Base-by-base conservation (phyloP, 2,888 invertebrate species). In the Dione vanillae region DNA sequence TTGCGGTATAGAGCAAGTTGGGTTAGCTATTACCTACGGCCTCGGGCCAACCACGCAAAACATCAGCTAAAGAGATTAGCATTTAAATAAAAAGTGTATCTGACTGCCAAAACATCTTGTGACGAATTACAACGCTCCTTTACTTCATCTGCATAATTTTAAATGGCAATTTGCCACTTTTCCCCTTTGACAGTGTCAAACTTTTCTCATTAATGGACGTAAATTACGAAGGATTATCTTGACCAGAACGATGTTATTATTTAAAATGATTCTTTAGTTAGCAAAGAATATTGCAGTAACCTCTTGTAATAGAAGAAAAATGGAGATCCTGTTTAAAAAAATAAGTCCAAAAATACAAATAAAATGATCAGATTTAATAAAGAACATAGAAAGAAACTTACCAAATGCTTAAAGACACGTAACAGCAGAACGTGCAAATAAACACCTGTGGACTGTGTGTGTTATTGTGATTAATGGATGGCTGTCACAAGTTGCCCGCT, bases 71-170 rank as follows among this genome's bases (percentile, higher is more conserved):
- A 51, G 16, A 49, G 20, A 74, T 74, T 74, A 69, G 69, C 73
- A 74, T 74, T 73, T 74, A 71, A 67, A 74, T 74, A 73, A 71
- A 70, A 72, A 70, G 40, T 41, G 43, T 51, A 37, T 43, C 45
- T 27, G 47, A 52, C 65, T 70, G 9, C 43, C 35, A 52, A 67
- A 69, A 52, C 62, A 66, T 69, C 71, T 70, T 68, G 61, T 70
- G 14, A 59, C 65, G 69, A 65, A 65, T 59, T 66, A 66, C 12
- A 59, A 35, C 27, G 61, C 27, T 61, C 14, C 51, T 61, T 37
- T 61, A 61, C 52, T 61, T 45, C 20, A 66, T 70, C 54, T 70
- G 16, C 52, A 54, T 70, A 61, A 61, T 66, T 66, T 59, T 65
- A 59, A 45, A 43, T 56, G 49, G 40, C 62, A 59, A 67, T 40